These are phyloP conservation scores for Steatocranus sp. DNA, from an alignment of 2,797 vertebrate genomes.

Conservation along the genomic window DNA sequence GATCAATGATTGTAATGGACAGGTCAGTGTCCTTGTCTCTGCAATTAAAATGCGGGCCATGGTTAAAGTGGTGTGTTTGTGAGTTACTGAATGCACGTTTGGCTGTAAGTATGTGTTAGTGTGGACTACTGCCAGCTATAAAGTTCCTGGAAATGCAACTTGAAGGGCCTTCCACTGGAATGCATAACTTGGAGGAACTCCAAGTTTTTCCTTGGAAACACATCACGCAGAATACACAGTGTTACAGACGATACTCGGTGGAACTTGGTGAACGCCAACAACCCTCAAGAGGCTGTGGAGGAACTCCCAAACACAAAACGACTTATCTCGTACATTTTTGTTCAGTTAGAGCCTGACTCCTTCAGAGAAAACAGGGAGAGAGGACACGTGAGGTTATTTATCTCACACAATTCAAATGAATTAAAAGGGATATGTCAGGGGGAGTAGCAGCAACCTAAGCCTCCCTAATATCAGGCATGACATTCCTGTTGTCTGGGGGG, in stretches of 20 bases:
- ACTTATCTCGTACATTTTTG: neutral
- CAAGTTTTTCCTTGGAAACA: neutral
- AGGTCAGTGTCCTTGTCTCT: constrained; percentile 23
- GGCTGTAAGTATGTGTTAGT: neutral
- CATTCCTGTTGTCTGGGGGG: neutral
- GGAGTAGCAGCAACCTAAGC: neutral
- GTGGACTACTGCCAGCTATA: neutral
- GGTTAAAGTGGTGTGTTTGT: constrained; percentile 3
- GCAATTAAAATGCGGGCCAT: constrained; percentile 52
- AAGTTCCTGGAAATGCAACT: neutral
- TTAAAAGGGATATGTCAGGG: no score
- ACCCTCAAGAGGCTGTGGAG: neutral
- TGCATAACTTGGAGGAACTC: neutral
- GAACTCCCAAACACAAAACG: neutral
- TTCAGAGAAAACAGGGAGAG: neutral
- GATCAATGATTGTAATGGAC: constrained; percentile 53
- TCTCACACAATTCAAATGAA: neutral
- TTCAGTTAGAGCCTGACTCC: neutral
- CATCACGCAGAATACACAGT: neutral
- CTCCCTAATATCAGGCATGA: neutral
- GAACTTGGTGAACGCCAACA: neutral
- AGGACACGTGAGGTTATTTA: neutral
- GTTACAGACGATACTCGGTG: neutral
- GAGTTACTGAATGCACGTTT: neutral
- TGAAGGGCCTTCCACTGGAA: neutral